Evolutionary conservation across 30 jellyfish, hydroid and myxozoan genomes (phyloP), one percentile per base, ranked within the genome.

Genomic region (Calvadosia cruxmelitensis): DNA sequence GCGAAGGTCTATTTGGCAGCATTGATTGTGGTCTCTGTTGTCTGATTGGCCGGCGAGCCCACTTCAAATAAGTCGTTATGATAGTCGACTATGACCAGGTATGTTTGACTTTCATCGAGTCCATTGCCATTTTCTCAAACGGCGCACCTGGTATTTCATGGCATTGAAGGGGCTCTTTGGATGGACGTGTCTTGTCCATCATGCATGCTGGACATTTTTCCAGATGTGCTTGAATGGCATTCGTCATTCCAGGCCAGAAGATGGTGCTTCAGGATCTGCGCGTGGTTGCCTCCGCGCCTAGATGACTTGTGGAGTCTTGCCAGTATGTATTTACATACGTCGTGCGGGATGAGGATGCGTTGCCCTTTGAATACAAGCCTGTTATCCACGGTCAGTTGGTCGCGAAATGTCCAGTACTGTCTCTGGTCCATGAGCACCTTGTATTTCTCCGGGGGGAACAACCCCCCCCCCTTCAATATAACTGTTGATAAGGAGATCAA

Each of bases 381-480:
- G 29, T 73, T 52, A 62, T 73, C 68, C 1, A 73, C 63, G 32
- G 83, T 68, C 63, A 73, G 63, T 73, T 73, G 75, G 63, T 57
- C 83, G 62, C 75, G 35, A 68, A 61, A 69, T 33, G 34, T 73
- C 68, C 62, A 73, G 63, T 73, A 73, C 63, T 74, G 83, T 75
- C 36, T 73, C 36, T 61, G 68, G 29, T 67, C 63, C 28, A 61
- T 69, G 35, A 75, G 63, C 62, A 53, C 83, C 63, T 73, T 74
- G 63, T 68, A 61, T 73, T 73, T 73, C 75, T 63, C 75, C 29
- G 34, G 75, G 33, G 83, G 83, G 75, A 67, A 73, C 63, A 74
- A 74, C 34, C 36, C 63, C 62, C 69, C 35, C 62, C 62, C 49
- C 64, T 33, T 68, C 0, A 32, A 34, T 75, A 61, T 31, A 26